phyloP scores from a whole-genome alignment of 1,140 invertebrate species.

The Rhopalosiphum padi region DNA sequence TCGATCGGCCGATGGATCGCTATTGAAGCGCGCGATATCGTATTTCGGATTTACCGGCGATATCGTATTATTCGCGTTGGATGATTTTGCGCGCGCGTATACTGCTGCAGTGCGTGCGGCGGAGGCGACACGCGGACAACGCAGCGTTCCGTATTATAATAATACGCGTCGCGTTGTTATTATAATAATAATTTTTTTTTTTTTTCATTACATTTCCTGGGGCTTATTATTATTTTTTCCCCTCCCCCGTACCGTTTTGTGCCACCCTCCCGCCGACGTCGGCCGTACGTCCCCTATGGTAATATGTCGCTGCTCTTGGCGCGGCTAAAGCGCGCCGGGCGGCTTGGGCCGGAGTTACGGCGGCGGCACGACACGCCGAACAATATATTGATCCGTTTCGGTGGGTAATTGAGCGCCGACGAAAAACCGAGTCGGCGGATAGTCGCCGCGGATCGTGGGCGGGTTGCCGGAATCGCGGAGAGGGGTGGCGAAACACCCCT shows the following conservation, averaged over 20 bases:
- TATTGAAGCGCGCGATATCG: not conserved
- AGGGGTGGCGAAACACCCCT: not conserved
- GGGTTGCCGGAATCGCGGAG: not conserved
- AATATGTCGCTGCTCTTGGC: no score
- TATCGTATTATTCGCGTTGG: not conserved
- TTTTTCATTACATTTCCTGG: not conserved
- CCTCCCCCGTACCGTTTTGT: not conserved
- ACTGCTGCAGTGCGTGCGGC: not conserved
- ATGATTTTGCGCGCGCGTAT: not conserved
- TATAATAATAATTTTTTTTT: not conserved
- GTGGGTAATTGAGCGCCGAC: slow-evolving; percentile 52
- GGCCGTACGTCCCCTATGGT: no score
- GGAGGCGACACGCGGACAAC: not conserved
- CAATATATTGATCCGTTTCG: slow-evolving; percentile 56
- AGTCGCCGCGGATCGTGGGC: not conserved
- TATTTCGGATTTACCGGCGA: not conserved
- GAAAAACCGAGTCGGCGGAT: not conserved
- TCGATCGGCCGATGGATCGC: slow-evolving; percentile 8
- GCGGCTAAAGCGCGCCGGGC: not conserved
- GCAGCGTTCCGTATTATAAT: not conserved
- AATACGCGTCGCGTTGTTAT: not conserved
- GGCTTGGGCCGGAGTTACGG: slow-evolving; percentile 27
- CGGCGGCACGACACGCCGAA: not conserved
- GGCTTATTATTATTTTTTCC: not conserved
- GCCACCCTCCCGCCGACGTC: not conserved